Percentiles rank a stretch among this genome's conserved stretches.
These are phyloP conservation scores for Tragelaphus eurycerus DNA, from an alignment of 2,797 vertebrate genomes.

Conservation along the genomic window DNA sequence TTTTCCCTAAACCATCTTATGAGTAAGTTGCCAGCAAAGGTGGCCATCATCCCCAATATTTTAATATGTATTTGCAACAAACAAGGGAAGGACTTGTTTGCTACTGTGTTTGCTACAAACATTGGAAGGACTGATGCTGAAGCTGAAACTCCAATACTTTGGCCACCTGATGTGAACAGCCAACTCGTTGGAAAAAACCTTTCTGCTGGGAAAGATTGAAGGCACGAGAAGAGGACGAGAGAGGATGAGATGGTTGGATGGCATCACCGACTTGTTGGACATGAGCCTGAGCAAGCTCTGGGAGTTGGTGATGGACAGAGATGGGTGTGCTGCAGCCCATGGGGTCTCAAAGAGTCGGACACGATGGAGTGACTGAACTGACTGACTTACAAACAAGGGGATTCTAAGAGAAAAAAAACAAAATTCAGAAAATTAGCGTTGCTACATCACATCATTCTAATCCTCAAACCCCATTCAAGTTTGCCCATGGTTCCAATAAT, in stretches of 20 bases:
- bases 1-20: background rate
- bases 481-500: background rate
- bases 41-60: background rate
- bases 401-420: background rate
- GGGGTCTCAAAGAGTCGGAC: background rate
- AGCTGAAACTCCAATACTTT: background rate
- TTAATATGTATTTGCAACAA: background rate
- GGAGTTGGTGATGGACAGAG: background rate
- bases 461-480: background rate
- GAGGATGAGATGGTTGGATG: background rate
- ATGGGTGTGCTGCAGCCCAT: background rate
- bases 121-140: background rate
- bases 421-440: background rate
- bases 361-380: accelerated
- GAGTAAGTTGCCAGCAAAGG: background rate
- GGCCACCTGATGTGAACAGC: background rate
- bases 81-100: background rate
- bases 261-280: background rate
- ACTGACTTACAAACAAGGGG: background rate
- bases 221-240: background rate
- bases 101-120: background rate
- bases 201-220: background rate
- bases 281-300: background rate
- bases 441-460: background rate
- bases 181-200: background rate